Percentiles rank a stretch among this genome's conserved stretches.
phyloP scores from a whole-genome alignment of 1,140 invertebrate genomes.

The Drosophila bifasciata region DNA sequence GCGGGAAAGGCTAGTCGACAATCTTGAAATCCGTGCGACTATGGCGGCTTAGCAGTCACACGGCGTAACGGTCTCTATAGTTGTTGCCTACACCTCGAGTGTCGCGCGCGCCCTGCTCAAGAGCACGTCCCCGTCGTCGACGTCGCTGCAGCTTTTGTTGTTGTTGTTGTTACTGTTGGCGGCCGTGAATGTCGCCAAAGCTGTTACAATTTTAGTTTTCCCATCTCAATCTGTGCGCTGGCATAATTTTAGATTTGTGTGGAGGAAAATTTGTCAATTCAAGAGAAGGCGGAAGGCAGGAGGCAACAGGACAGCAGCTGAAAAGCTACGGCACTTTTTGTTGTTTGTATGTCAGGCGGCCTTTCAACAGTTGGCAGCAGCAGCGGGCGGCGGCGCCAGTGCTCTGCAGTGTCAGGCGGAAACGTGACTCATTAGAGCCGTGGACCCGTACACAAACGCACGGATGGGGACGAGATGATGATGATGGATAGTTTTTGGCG shows the following conservation, averaged over 20 bases:
- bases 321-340: constrained; percentile 14
- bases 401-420: constrained; percentile 15
- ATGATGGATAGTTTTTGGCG: constrained; percentile 78
- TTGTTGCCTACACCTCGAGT: constrained; percentile 64
- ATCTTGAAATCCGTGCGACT: constrained; percentile 49
- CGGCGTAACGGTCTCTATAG: constrained; percentile 24
- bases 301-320: constrained; percentile 5
- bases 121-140: constrained; percentile 34
- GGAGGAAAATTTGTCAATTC: constrained; percentile 54
- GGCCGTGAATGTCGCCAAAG: constrained; percentile 47
- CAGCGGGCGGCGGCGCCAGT: too few relatives aligned
- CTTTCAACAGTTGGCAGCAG: constrained; percentile 54
- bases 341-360: constrained; percentile 34
- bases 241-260: constrained; percentile 59
- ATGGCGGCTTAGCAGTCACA: constrained; percentile 22
- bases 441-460: constrained; percentile 11
- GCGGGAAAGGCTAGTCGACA: constrained; percentile 11
- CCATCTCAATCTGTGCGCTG: constrained; percentile 13
- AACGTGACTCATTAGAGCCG: constrained; percentile 58
- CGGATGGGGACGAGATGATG: constrained; percentile 7
- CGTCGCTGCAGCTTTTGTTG: background rate
- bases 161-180: constrained; percentile 9
- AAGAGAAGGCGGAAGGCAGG: constrained; percentile 11
- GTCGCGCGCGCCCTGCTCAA: constrained; percentile 44
- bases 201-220: constrained; percentile 51